Evolutionary conservation across 2,888 invertebrate genomes (phyloP).

Genomic region (Nymphalis polychloros): DNA sequence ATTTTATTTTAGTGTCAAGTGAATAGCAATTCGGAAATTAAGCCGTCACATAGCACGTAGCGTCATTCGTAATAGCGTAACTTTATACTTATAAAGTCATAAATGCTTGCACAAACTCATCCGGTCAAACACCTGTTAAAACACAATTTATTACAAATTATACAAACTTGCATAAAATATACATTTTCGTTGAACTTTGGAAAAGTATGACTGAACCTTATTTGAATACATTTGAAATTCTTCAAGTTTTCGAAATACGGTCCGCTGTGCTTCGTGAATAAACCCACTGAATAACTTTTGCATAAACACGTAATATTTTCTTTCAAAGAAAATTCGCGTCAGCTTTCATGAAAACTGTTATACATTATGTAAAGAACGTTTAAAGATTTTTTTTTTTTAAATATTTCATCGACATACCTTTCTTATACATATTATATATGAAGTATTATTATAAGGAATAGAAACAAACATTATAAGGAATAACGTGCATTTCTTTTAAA

Average conservation of each 20-base stretch:
- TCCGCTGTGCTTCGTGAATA: slow-evolving; percentile 13
- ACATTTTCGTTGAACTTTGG: slow-evolving; percentile 13
- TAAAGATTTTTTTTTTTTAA: background rate
- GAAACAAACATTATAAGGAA: no score
- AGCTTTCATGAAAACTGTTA: slow-evolving; percentile 13
- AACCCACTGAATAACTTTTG: slow-evolving; percentile 8
- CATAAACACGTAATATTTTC: slow-evolving; percentile 13
- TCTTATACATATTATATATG: no score
- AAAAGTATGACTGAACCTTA: slow-evolving; percentile 14
- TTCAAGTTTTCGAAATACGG: slow-evolving; percentile 22
- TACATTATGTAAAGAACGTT: slow-evolving; percentile 1
- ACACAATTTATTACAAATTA: slow-evolving; percentile 16
- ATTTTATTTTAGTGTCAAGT: no score
- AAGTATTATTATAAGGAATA: no score
- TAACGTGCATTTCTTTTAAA: no score
- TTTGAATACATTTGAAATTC: slow-evolving; percentile 27
- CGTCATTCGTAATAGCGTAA: no score
- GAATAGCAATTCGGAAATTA: no score
- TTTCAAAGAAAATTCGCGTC: slow-evolving; percentile 3
- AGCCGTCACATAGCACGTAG: no score
- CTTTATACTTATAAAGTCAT: background rate
- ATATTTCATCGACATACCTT: background rate
- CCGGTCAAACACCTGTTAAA: slow-evolving; percentile 16
- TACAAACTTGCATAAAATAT: slow-evolving; percentile 26
- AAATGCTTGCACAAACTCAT: background rate